These are phyloP conservation scores for Heptascelio sp. DNA, from an alignment of 2,888 invertebrate genomes.

Conservation along the genomic window DNA sequence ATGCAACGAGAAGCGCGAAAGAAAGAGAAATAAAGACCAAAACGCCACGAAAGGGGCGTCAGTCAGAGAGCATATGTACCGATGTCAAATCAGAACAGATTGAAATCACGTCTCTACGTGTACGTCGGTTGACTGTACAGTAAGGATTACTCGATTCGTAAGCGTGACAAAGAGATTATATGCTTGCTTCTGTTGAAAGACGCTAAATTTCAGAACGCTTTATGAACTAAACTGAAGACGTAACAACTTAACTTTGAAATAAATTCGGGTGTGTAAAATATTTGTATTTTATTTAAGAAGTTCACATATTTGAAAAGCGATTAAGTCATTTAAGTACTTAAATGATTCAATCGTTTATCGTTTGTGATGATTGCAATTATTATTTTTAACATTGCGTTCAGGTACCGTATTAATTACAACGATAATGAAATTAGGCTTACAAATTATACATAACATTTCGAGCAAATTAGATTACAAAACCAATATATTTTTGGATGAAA, in stretches of 20 bases:
- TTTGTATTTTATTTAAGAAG: slow-evolving; percentile 7
- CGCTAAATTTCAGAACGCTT: slow-evolving; percentile 48
- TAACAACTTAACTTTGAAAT: slow-evolving; percentile 28
- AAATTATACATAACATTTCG: too few species aligned
- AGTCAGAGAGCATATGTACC: slow-evolving; percentile 79
- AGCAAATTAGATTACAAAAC: background rate
- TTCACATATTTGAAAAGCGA: background rate
- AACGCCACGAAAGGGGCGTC: slow-evolving; percentile 73
- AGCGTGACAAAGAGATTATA: slow-evolving; percentile 64
- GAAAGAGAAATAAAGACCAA: slow-evolving; percentile 80
- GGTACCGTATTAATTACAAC: too few species aligned
- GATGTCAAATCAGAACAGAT: slow-evolving; percentile 83
- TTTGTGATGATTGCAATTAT: too few species aligned
- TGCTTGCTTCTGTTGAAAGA: too few species aligned
- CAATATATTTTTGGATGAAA: background rate
- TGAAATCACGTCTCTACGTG: slow-evolving; percentile 80
- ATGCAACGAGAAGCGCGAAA: slow-evolving; percentile 74
- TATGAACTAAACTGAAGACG: slow-evolving; percentile 31
- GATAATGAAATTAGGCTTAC: too few species aligned
- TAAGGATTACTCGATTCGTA: slow-evolving; percentile 67
- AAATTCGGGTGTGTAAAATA: slow-evolving; percentile 27
- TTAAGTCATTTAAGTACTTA: too few species aligned
- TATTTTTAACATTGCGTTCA: too few species aligned
- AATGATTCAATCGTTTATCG: too few species aligned
- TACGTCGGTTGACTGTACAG: slow-evolving; percentile 77